phyloP scores from a whole-genome alignment of 2,113 vertebrate genomes.

The Pongo pygmaeus region DNA sequence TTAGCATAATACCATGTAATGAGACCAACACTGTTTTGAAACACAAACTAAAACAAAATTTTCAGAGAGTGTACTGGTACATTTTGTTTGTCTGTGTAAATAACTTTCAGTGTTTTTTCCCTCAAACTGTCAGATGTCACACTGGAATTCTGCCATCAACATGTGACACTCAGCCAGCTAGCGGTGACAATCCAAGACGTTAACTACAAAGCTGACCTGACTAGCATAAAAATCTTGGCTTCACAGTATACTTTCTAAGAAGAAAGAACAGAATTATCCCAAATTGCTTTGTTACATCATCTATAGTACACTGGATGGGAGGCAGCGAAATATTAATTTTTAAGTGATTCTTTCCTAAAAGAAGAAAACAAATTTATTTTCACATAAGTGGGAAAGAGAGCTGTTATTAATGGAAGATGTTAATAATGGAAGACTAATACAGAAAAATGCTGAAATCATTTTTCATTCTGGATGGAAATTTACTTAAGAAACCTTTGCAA shows the following conservation, averaged over 20 bases:
- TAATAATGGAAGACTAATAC: background rate
- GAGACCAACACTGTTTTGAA: background rate
- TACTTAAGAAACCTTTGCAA: background rate
- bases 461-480: background rate
- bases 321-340: background rate
- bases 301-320: background rate
- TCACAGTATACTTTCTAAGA: background rate
- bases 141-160: conserved; percentile 37
- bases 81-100: background rate
- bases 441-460: background rate
- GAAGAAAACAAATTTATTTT: background rate
- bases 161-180: background rate
- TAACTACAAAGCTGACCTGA: background rate
- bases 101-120: background rate
- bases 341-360: background rate
- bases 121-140: conserved; percentile 1
- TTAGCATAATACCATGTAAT: background rate
- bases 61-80: background rate
- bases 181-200: background rate
- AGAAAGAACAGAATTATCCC: background rate
- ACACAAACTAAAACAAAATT: background rate
- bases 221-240: background rate
- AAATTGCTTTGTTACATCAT: background rate
- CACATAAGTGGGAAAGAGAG: background rate
- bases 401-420: background rate